Base-by-base conservation (phyloP, 2,888 invertebrate genomes). In the Apodemia zela region DNA sequence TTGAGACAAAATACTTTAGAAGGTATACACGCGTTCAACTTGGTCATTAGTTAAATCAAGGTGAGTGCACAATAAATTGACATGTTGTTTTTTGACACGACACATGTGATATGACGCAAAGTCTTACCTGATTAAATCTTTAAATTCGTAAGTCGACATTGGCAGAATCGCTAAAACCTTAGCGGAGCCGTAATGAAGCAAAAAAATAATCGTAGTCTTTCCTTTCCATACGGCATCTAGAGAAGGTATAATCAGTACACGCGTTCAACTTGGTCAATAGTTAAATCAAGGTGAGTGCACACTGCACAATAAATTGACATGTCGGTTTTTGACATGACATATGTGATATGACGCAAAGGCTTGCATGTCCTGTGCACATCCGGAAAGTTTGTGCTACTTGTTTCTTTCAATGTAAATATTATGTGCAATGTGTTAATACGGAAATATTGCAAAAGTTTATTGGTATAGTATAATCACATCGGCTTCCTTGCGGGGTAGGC, bases 291-390 rank as follows among this genome's bases (percentile, higher is more conserved):
- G 42, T n/a, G 42, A 45, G n/a, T n/a, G n/a, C n/a, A n/a, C n/a
- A n/a, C 25, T 25, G 4, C 25, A 25, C 25, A 25, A 25, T 25
- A 3, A 38, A 13, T 38, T 38, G 38, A 13, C 38, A 38, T 13
- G 38, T 38, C n/a, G n/a, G n/a, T 38, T 38, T 35, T 35, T 38
- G 38, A 38, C 38, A 38, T 45, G 42, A 45, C 42, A 6, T n/a
- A 45, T 45, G 42, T n/a, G n/a, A n/a, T n/a, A n/a, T n/a, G n/a
- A 45, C n/a, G 42, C 42, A 45, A 42, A 42, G 15, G n/a, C 15
- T 45, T 45, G 42, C 42, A 45, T 45, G 42, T 45, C 42, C 42
- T 45, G 42, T 45, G 42, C 42, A n/a, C 15, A n/a, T 45, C 42
- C 15, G 42, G 42, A 45, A 45, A 45, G 6, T 45, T 45, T 45